A percentile compares a stretch with the other conserved stretches of the same genome.
These are phyloP conservation scores for Columba livia DNA, from an alignment of 2,113 vertebrate genomes.

Conservation along the genomic window DNA sequence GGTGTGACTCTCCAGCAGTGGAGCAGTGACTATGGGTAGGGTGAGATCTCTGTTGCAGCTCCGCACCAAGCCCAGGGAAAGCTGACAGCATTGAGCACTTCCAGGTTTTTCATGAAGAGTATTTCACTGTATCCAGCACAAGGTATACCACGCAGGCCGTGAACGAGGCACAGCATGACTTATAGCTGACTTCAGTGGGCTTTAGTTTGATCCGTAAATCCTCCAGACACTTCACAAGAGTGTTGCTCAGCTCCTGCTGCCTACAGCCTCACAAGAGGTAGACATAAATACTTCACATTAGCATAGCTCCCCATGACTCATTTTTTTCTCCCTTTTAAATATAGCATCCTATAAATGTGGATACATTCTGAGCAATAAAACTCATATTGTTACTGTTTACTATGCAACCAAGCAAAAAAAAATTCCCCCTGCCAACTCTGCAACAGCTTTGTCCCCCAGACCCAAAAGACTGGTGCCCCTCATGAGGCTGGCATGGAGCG, in stretches of 20 bases:
- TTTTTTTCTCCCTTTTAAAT: conserved; percentile 58
- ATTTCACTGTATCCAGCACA: not conserved
- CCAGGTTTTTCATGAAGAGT: not conserved
- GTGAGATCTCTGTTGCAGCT: not conserved
- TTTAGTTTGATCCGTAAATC: conserved; percentile 28
- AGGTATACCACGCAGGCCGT: accelerated
- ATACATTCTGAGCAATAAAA: conserved; percentile 21
- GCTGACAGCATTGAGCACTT: accelerated
- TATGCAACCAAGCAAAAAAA: not conserved
- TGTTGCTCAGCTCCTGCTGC: not conserved
- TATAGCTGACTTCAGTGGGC: not conserved
- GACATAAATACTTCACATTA: conserved; percentile 34
- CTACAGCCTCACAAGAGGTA: conserved; percentile 40
- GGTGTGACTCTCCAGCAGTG: not conserved
- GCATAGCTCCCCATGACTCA: conserved; percentile 48
- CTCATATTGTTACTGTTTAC: conserved; percentile 2
- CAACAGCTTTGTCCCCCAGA: not conserved
- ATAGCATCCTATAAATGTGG: conserved; percentile 27
- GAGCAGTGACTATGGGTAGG: accelerated
- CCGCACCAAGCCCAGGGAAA: accelerated
- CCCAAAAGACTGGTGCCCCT: not conserved
- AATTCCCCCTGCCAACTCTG: not conserved
- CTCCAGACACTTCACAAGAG: not conserved
- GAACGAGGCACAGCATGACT: not conserved
- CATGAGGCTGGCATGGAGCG: accelerated